phyloP scores from a whole-genome alignment of 1,140 invertebrate species.

The Aphaenogaster floridana region DNA sequence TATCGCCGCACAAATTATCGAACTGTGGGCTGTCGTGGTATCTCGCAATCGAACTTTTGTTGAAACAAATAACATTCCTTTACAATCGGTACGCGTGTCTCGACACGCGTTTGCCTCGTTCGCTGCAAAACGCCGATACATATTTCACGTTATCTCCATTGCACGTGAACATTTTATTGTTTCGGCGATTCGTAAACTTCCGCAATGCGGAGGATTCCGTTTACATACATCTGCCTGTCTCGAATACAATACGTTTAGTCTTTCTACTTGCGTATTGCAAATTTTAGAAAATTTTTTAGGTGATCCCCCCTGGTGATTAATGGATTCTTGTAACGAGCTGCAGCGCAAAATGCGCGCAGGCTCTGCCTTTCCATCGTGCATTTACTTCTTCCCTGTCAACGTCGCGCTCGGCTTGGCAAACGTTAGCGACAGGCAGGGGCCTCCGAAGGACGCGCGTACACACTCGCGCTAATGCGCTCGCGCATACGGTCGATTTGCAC shows the following conservation, averaged over 20 bases:
- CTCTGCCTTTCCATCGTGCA: slow-evolving; percentile 8
- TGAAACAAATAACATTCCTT: slow-evolving; percentile 1
- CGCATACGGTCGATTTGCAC: slow-evolving; percentile 15
- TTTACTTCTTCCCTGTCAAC: slow-evolving; percentile 65
- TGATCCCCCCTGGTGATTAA: background rate
- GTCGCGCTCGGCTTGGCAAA: slow-evolving; percentile 77
- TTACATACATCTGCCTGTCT: background rate
- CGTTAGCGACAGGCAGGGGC: slow-evolving; percentile 73
- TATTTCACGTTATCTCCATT: slow-evolving; percentile 12
- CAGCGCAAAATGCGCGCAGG: background rate
- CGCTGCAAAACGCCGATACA: background rate
- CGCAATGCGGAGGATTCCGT: no score
- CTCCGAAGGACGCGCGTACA: slow-evolving; percentile 71
- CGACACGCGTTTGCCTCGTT: background rate
- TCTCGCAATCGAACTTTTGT: slow-evolving; percentile 21
- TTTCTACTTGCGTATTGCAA: background rate
- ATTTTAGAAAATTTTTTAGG: background rate
- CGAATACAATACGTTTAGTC: background rate
- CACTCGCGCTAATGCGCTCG: slow-evolving; percentile 25
- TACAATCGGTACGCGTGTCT: background rate
- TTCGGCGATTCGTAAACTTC: background rate
- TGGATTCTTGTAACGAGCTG: slow-evolving; percentile 9
- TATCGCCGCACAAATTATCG: background rate
- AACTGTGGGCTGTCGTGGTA: background rate
- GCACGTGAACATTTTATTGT: background rate